Evolutionary conservation across 2,113 vertebrate genomes (phyloP).

Genomic region (Picathartes gymnocephalus): DNA sequence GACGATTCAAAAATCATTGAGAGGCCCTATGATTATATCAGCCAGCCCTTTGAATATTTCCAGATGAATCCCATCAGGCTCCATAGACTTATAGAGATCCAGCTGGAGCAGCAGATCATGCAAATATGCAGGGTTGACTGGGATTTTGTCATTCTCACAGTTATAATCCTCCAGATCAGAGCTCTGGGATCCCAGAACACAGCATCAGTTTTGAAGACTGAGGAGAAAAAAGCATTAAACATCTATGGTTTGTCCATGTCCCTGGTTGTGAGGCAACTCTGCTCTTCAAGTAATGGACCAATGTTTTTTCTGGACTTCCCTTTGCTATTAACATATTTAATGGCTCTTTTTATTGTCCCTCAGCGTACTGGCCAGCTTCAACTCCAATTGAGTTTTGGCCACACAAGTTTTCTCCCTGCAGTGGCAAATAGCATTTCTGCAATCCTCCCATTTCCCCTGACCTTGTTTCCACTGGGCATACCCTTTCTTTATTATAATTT

Average conservation of each 20-base stretch:
- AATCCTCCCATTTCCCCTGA: neutral
- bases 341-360: neutral
- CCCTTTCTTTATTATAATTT: neutral
- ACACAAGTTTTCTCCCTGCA: neutral
- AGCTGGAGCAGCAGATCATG: neutral
- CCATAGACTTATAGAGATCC: neutral
- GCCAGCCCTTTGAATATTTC: neutral
- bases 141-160: neutral
- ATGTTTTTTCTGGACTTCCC: neutral
- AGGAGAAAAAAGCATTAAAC: neutral
- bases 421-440: neutral
- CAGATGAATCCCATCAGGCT: neutral
- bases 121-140: neutral
- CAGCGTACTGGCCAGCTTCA: neutral
- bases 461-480: neutral
- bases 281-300: neutral
- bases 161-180: neutral
- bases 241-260: neutral
- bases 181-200: neutral
- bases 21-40: neutral
- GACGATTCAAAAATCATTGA: neutral
- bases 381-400: neutral
- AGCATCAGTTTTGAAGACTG: neutral
- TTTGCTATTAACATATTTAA: neutral
- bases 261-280: rapidly evolving